These are phyloP conservation scores for Dioctria linearis DNA, from an alignment of 2,888 invertebrate species.

Conservation along the genomic window DNA sequence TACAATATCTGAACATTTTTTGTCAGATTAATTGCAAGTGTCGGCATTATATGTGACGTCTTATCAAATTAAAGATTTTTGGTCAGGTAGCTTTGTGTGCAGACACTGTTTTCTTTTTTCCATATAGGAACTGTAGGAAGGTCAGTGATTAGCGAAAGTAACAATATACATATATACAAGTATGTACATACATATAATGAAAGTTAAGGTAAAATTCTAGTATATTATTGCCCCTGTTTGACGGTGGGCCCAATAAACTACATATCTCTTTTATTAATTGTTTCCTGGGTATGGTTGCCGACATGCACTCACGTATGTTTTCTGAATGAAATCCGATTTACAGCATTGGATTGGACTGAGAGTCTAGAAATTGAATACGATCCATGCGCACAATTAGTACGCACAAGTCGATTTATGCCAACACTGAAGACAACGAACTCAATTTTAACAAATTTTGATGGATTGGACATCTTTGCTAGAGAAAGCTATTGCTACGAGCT, in stretches of 20 bases:
- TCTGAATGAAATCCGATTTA: slow-evolving; percentile 18
- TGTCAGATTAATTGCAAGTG: slow-evolving; percentile 28
- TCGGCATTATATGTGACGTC: slow-evolving; percentile 8
- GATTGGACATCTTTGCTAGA: slow-evolving; percentile 24
- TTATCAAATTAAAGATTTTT: slow-evolving; percentile 28
- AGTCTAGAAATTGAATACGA: slow-evolving; percentile 37
- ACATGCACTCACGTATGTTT: slow-evolving; percentile 32
- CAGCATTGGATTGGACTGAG: slow-evolving; percentile 13
- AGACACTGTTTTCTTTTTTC: neutral
- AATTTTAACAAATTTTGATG: slow-evolving; percentile 42
- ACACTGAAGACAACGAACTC: slow-evolving; percentile 39
- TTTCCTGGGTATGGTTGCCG: slow-evolving; percentile 20
- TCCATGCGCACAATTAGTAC: slow-evolving; percentile 9
- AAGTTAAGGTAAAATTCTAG: slow-evolving; percentile 30
- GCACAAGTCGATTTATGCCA: slow-evolving; percentile 46
- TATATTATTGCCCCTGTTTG: slow-evolving; percentile 38
- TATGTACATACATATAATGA: slow-evolving; percentile 7
- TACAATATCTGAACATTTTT: neutral
- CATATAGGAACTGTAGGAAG: slow-evolving; percentile 4
- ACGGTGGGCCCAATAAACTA: slow-evolving; percentile 25
- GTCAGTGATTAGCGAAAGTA: slow-evolving; percentile 21
- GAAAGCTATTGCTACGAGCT: slow-evolving; percentile 28
- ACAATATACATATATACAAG: neutral
- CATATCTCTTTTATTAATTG: slow-evolving; percentile 30
- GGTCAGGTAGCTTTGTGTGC: slow-evolving; percentile 10